Evolutionary conservation across 64 coral and sea anemone genomes (phyloP).

Genomic region (Dendrophyllia cribrosa): DNA sequence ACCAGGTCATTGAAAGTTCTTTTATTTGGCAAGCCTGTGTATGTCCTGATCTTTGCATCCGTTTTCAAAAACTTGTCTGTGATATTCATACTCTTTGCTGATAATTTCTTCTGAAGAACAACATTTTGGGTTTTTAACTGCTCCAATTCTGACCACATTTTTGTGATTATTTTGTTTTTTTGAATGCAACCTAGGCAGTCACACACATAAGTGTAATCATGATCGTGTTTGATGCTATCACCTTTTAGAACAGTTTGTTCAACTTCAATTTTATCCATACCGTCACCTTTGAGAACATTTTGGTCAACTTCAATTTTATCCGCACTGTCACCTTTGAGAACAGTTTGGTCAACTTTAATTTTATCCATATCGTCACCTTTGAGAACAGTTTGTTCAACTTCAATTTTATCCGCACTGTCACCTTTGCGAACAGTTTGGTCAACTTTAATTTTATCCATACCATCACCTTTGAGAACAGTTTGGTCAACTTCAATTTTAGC

Average conservation of each 20-base stretch:
- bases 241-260: no score
- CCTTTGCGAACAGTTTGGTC: slow-evolving; percentile 17
- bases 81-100: slow-evolving; percentile 41
- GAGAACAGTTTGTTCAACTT: slow-evolving; percentile 32
- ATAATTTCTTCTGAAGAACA: not conserved
- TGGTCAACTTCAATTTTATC: no score
- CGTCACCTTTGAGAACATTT: no score
- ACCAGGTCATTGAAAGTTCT: slow-evolving; percentile 46
- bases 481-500: slow-evolving; percentile 11
- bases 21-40: slow-evolving; percentile 69
- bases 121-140: slow-evolving; percentile 11
- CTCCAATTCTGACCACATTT: not conserved
- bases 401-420: slow-evolving; percentile 29
- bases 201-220: slow-evolving; percentile 31
- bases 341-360: no score
- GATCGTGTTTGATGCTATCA: slow-evolving; percentile 41
- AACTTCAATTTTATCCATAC: no score
- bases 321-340: no score
- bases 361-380: no score
- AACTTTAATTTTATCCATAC: no score
- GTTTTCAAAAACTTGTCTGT: slow-evolving; percentile 57
- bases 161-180: not conserved
- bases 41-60: slow-evolving; percentile 61
- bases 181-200: not conserved
- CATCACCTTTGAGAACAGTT: no score